Conservation (phyloP, 1,140 invertebrate genomes). For the Lineus longissimus region DNA sequence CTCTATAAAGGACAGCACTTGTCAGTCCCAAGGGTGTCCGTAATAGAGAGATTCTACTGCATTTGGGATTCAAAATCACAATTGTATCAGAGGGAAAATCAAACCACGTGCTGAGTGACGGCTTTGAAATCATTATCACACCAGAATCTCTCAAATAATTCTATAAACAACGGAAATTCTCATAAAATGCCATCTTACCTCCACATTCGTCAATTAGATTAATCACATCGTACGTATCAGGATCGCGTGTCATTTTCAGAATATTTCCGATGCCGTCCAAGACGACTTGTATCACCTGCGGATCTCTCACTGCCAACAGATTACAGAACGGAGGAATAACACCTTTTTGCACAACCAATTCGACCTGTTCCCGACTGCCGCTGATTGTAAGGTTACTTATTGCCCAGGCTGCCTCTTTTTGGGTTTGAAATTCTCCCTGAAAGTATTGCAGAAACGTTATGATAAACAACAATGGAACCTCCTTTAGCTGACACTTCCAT, state of each 20-base stretch:
- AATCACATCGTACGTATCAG: conserved; percentile 40
- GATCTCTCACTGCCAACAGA: conserved; percentile 49
- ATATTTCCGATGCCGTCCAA: conserved; percentile 55
- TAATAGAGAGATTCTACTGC: too few species aligned
- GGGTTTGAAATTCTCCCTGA: conserved; percentile 95
- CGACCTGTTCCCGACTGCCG: conserved; percentile 84
- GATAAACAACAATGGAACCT: conserved; percentile 3
- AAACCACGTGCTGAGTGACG: too few species aligned
- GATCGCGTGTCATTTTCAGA: conserved; percentile 50
- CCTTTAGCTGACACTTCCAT: too few species aligned
- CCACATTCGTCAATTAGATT: conserved; percentile 53
- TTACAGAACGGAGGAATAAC: conserved; percentile 68
- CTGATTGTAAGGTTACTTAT: conserved; percentile 98
- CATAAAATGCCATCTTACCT: too few species aligned
- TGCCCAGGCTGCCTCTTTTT: conserved; percentile 99
- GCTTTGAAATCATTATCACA: too few species aligned
- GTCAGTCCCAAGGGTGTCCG: too few species aligned
- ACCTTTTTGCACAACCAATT: conserved; percentile 79
- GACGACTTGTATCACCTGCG: conserved; percentile 53
- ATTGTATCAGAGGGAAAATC: too few species aligned
- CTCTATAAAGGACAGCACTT: too few species aligned
- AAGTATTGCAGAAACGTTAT: conserved; percentile 24
- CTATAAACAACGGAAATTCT: too few species aligned
- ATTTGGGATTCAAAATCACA: too few species aligned
- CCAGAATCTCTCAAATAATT: too few species aligned